Percentiles rank a stretch among this genome's conserved stretches.
phyloP scores from a whole-genome alignment of 2,113 vertebrate species.

The Pseudopodoces humilis region DNA sequence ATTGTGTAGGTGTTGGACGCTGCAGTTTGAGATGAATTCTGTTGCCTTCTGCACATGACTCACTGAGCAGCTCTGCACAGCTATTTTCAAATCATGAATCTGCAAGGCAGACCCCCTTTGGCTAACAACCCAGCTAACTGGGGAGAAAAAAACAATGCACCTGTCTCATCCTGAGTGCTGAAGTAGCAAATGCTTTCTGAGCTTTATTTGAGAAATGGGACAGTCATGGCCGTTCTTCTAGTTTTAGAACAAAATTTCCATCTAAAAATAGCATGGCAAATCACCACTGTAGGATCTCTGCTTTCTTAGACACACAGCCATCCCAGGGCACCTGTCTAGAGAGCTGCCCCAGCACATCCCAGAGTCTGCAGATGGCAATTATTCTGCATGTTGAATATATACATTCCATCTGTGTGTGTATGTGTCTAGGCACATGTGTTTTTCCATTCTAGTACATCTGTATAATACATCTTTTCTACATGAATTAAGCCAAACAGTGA shows the following conservation, averaged over 20 bases:
- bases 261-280: background rate
- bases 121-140: background rate
- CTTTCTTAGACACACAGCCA: background rate
- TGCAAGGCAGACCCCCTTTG: background rate
- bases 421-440: background rate
- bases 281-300: background rate
- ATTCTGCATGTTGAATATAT: background rate
- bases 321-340: background rate
- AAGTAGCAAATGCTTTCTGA: background rate
- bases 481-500: slow-evolving; percentile 38
- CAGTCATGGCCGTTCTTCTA: background rate
- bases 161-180: background rate
- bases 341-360: background rate
- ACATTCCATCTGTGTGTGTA: background rate
- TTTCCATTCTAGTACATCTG: background rate
- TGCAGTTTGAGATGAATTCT: background rate
- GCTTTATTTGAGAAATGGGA: background rate
- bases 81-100: background rate
- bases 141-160: background rate
- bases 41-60: background rate
- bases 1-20: background rate
- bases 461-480: slow-evolving; percentile 8
- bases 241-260: background rate
- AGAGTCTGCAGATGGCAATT: background rate
- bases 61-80: background rate